Percentiles rank a stretch among this genome's conserved stretches.
Evolutionary conservation across 2,888 invertebrate species (phyloP).

Genomic region (Syrphus vitripennis): DNA sequence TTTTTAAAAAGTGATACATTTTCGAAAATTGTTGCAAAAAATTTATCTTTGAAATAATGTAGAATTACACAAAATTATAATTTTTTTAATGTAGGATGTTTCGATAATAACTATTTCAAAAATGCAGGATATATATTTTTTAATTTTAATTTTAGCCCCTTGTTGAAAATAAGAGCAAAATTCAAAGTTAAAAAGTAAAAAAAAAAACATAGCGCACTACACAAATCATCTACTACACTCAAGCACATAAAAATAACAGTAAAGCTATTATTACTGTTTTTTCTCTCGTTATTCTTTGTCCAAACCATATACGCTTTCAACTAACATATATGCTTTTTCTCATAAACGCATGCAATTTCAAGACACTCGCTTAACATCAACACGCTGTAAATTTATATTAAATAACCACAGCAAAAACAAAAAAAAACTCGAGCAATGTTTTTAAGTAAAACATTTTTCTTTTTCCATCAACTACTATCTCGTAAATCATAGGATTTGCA

Average conservation of each 20-base stretch:
- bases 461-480: conserved; percentile 25
- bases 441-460: neutral
- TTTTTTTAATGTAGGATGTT: neutral
- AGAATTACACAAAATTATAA: neutral
- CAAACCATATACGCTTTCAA: neutral
- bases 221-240: neutral
- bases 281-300: neutral
- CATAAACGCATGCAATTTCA: conserved; percentile 12
- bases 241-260: neutral
- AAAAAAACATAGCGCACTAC: neutral
- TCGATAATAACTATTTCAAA: neutral
- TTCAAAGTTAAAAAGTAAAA: neutral
- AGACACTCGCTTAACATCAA: conserved; percentile 19
- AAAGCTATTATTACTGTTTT: neutral
- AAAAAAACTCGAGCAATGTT: conserved; percentile 36
- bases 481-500: conserved; percentile 89
- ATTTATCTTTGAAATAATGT: too few species aligned
- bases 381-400: conserved; percentile 4
- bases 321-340: conserved; percentile 24
- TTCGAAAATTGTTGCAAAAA: too few species aligned
- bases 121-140: neutral
- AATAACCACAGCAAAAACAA: conserved; percentile 6
- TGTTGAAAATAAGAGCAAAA: too few species aligned
- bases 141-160: too few species aligned
- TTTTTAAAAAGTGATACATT: neutral